These are phyloP conservation scores for Penaeus japonicus DNA, from an alignment of 1,140 invertebrate genomes.

Conservation along the genomic window DNA sequence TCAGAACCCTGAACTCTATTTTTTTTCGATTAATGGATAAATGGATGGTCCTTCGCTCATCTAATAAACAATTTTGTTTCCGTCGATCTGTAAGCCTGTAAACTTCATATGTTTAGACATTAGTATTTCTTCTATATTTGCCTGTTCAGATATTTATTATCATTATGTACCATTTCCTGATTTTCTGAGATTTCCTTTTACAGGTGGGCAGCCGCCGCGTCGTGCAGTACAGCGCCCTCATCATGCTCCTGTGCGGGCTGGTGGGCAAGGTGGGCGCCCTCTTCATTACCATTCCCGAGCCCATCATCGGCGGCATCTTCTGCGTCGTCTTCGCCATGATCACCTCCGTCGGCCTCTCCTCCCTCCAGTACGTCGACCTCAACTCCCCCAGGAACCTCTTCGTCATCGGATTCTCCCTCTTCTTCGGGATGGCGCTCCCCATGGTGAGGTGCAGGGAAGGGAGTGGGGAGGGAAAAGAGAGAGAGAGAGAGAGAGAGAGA, in stretches of 20 bases:
- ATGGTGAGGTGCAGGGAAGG: background rate
- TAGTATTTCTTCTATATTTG: no score
- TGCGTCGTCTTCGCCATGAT: slow-evolving; percentile 90
- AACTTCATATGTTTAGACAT: no score
- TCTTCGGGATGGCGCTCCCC: slow-evolving; percentile 35
- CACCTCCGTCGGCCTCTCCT: slow-evolving; percentile 70
- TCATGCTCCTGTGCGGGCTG: slow-evolving; percentile 83
- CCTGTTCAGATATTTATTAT: no score
- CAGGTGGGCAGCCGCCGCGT: slow-evolving; percentile 86
- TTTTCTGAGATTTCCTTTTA: no score
- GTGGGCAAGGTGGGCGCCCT: slow-evolving; percentile 85
- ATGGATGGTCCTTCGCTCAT: no score
- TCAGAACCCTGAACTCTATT: no score
- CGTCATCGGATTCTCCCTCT: slow-evolving; percentile 38
- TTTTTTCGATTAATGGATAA: no score
- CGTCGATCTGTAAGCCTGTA: no score
- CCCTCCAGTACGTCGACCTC: slow-evolving; percentile 35
- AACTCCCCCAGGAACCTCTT: slow-evolving; percentile 54
- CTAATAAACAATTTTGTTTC: no score
- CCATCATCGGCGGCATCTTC: slow-evolving; percentile 85
- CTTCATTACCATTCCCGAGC: slow-evolving; percentile 88
- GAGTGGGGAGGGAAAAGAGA: no score
- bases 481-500: background rate
- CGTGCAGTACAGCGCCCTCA: slow-evolving; percentile 78
- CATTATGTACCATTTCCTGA: no score